phyloP scores from a whole-genome alignment of 2,797 vertebrate species.

The Acanthopagrus latus region DNA sequence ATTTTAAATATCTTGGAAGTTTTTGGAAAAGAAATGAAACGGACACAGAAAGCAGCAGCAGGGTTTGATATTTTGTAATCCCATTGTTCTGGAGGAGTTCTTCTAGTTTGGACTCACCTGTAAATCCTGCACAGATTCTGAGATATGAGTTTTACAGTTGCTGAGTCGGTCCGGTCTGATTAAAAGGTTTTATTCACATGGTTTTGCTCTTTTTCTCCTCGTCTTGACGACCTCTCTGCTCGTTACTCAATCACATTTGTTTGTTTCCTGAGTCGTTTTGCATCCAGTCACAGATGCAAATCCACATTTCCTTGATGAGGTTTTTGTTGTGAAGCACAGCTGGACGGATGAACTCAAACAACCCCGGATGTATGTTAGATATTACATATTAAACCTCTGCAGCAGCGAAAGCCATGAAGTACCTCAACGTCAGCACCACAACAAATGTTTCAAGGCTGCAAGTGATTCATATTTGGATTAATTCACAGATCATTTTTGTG shows the following conservation, averaged over 20 bases:
- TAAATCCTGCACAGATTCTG: not conserved
- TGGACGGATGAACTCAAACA: constrained; percentile 10
- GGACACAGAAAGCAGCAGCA: not conserved
- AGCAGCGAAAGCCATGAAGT: no score
- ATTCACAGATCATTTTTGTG: not conserved
- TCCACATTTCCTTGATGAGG: constrained; percentile 21
- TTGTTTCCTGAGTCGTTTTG: constrained; percentile 54
- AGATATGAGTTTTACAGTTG: not conserved
- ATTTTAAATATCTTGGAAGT: not conserved
- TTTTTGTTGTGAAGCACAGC: not conserved
- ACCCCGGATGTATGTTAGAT: not conserved
- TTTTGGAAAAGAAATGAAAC: not conserved
- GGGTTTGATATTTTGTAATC: not conserved
- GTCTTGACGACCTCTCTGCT: not conserved
- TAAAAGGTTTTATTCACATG: not conserved
- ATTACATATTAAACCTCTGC: not conserved
- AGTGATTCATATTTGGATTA: not conserved
- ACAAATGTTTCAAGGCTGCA: not conserved
- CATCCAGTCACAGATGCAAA: constrained; percentile 64
- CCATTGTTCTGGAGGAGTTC: not conserved
- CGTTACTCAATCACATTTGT: constrained; percentile 29
- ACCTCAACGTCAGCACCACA: not conserved
- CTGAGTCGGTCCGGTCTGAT: not conserved
- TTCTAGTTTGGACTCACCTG: not conserved
- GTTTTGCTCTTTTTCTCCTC: not conserved